Evolutionary conservation across 2,113 vertebrate species (phyloP).

Genomic region (Nesoenas mayeri): DNA sequence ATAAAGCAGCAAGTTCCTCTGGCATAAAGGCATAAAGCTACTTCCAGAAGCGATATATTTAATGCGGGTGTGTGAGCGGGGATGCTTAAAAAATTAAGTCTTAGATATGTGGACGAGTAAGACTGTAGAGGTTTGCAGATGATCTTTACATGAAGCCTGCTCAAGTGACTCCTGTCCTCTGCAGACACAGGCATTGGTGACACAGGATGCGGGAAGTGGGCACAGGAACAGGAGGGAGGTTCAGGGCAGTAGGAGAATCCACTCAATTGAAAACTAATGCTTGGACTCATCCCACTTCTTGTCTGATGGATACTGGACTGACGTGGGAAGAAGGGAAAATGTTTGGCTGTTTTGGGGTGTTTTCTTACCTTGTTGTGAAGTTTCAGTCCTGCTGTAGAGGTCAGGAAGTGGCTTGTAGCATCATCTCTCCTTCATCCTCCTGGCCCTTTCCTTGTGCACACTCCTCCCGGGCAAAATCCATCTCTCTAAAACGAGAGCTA

Average conservation of each 20-base stretch:
- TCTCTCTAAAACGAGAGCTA: background rate
- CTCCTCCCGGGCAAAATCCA: background rate
- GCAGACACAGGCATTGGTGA: background rate
- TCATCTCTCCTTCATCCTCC: background rate
- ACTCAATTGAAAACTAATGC: background rate
- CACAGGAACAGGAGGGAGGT: background rate
- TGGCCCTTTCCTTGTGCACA: background rate
- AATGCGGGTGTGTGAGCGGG: background rate
- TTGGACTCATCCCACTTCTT: background rate
- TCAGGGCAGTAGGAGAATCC: background rate
- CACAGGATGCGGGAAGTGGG: background rate
- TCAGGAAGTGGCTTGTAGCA: background rate
- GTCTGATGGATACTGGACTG: background rate
- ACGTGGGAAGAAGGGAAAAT: background rate
- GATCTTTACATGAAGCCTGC: background rate
- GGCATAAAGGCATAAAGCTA: background rate
- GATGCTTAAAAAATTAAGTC: background rate
- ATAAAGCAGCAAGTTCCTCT: background rate
- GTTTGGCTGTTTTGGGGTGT: fast-evolving
- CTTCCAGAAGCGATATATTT: background rate
- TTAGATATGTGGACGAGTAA: background rate
- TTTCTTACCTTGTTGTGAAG: slow-evolving; percentile 8
- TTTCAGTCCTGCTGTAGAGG: background rate
- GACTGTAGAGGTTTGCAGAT: background rate
- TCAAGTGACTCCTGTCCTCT: background rate